phyloP scores from a whole-genome alignment of 1,140 invertebrate genomes.

The Nephotettix cincticeps region DNA sequence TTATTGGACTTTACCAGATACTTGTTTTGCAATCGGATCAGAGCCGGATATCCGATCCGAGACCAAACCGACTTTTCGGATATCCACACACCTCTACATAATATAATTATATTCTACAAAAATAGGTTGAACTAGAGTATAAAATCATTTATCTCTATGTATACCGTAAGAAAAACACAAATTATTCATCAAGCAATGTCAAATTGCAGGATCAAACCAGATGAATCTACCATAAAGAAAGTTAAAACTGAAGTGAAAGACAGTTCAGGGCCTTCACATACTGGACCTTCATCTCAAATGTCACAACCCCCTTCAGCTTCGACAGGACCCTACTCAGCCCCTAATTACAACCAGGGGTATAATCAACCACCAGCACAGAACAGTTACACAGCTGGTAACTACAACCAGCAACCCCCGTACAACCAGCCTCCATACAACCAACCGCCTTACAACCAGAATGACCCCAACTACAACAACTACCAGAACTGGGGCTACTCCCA shows the following conservation, averaged over 20 bases:
- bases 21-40: too few species aligned
- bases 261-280: not conserved
- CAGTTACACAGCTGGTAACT: conserved; percentile 48
- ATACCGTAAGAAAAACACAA: too few species aligned
- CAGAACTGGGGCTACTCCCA: conserved; percentile 69
- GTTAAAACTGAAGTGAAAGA: not conserved
- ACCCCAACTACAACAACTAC: conserved; percentile 58
- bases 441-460: conserved; percentile 59
- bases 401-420: conserved; percentile 50
- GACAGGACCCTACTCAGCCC: not conserved
- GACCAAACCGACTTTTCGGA: too few species aligned
- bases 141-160: too few species aligned
- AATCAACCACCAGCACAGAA: conserved; percentile 11
- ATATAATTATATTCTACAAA: too few species aligned
- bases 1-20: too few species aligned
- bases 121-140: too few species aligned
- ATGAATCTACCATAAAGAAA: not conserved
- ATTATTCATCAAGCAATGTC: conserved; percentile 10
- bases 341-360: conserved; percentile 11
- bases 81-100: too few species aligned
- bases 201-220: conserved; percentile 18
- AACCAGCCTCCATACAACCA: conserved; percentile 52
- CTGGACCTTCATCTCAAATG: not conserved
- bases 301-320: not conserved
- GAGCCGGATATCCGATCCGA: too few species aligned